Evolutionary conservation across 1,140 invertebrate genomes (phyloP), one percentile per base, ranked within the genome.

Genomic region (Adoxophyes honmai): DNA sequence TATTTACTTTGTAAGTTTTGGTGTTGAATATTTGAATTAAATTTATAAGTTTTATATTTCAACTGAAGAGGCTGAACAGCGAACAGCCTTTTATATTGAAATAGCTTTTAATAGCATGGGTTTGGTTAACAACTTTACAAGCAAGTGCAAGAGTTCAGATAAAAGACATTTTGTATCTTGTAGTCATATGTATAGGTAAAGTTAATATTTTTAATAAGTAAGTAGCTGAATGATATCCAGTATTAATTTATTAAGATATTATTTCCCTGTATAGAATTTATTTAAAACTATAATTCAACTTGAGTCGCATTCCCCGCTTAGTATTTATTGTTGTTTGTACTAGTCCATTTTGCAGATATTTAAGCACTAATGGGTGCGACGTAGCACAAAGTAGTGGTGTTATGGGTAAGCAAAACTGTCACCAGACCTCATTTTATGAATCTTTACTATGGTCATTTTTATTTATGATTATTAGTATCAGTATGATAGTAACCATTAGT

Each of bases 131-230:
- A 21, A 28, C 7, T 48, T 16, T 21, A 18, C 42, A 28, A 11
- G 18, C 21, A 48, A n/a, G 42, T 33, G 7, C n/a, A 44, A 15
- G n/a, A 16, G 39, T 39, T 21, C 16, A 8, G n/a, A 18, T 48
- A 48, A 48, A 48, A 48, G 42, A 48, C 42, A 48, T 48, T 44
- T 28, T 48, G 21, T 48, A 48, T 44, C 39, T 44, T 48, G 14
- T 42, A 28, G 21, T 28, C 21, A 28, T 28, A 18, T 14, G 18
- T 48, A 48, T 48, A 48, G 42, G 42, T 11, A 48, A 13, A 48
- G 10, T 11, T 5, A 48, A 48, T 48, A 48, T 33, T 13, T 48
- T 11, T 48, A 48, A 48, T 33, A 48, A 28, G n/a, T 48, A 48
- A 48, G 42, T 48, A 48, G 42, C 18, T 28, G 11, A 48, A 28